Evolutionary conservation across 2,797 vertebrate genomes (phyloP), one percentile per base, ranked within the genome.

Genomic region (Sphaeramia orbicularis): DNA sequence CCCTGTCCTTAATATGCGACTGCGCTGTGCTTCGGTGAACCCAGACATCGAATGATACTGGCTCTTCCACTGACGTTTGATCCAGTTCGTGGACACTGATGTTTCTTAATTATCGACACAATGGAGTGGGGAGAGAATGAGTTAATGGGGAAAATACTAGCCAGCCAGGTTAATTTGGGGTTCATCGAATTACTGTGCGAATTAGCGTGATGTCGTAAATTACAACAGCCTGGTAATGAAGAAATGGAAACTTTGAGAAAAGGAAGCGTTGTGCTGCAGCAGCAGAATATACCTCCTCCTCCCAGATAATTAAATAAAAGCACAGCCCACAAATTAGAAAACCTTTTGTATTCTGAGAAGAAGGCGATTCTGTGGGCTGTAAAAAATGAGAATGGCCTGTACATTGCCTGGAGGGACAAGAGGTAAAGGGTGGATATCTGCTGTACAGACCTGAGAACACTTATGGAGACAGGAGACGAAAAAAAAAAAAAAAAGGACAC

Each of bases 61-160:
- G 57, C 77, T 64, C 74, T 61, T 74, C 67, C 42, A 35, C 72
- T 68, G 73, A 81, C 42, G 40, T 87, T 81, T 83, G 89, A 91
- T 88, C 80, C 72, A 67, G 80, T 83, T 88, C 82, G 43, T 58
- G 73, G 86, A 88, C 79, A 69, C 73, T 83, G 87, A 92, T 92
- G 83, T 81, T 89, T 90, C 88, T 91, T 91, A 91, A 93, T 94
- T 92, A 92, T 82, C 70, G 16, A 79, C 83, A 92, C 90, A 87
- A 91, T 82, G 54, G 74, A 80, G 75, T 54, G 58, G 52, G 80
- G 63, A 83, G 79, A 37, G 27, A 73, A 84, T 42, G 24, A 85
- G 78, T 78, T 92, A 91, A 90, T 90, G 76, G 82, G 83, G 76
- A 91, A 94, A 90, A 88, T 75, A 86, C 57, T 87, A 64, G 85